A percentile compares a stretch with the other conserved stretches of the same genome.
phyloP scores from a whole-genome alignment of 2,113 vertebrate species.

The Myiozetetes cayanensis region DNA sequence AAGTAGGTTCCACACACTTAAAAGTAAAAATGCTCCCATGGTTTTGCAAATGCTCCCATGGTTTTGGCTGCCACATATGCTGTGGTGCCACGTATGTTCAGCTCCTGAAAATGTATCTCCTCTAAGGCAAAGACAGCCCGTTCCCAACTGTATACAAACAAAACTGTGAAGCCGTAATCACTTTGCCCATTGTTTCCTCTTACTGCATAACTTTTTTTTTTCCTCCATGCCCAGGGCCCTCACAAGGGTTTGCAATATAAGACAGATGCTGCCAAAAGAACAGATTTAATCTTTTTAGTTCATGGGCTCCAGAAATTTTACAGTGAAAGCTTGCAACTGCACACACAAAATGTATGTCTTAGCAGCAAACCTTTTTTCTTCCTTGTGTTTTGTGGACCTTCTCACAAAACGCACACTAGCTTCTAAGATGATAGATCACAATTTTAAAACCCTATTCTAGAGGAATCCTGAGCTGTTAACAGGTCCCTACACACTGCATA shows the following conservation, averaged over 20 bases:
- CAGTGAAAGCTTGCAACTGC: neutral
- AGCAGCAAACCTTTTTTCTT: neutral
- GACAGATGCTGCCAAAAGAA: neutral
- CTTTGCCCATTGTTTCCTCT: neutral
- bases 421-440: neutral
- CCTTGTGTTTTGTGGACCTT: neutral
- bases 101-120: neutral
- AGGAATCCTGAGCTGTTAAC: neutral
- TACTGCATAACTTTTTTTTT: neutral
- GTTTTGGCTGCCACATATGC: neutral
- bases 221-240: neutral
- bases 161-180: neutral
- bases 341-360: neutral
- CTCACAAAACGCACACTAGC: neutral
- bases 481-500: neutral
- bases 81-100: fast-evolving
- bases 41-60: neutral
- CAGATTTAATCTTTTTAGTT: neutral
- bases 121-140: neutral
- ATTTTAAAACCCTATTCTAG: neutral
- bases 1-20: too few relatives aligned
- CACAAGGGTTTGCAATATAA: neutral
- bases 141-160: neutral
- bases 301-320: neutral
- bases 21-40: too few relatives aligned